phyloP scores from a whole-genome alignment of 2,113 vertebrate species.

The Lucifuga dentata region DNA sequence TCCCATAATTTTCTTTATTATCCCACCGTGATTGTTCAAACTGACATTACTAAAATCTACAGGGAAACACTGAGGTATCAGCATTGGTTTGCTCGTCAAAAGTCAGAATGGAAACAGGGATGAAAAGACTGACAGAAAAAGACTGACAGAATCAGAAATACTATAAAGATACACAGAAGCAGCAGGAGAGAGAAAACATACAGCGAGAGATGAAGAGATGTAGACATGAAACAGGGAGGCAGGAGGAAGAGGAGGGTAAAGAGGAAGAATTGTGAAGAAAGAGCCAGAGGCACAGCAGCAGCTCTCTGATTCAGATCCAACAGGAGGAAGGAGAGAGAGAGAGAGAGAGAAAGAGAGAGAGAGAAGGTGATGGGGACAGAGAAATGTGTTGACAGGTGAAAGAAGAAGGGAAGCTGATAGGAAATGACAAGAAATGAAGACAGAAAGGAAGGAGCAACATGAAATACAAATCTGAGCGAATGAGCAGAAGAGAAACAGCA shows the following conservation, averaged over 20 bases:
- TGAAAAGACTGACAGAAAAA: too few relatives aligned
- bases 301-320: constrained; percentile 34
- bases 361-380: neutral
- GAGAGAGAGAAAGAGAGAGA: neutral
- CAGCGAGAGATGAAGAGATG: neutral
- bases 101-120: too few relatives aligned
- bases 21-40: neutral
- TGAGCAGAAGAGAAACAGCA: too few relatives aligned
- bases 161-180: neutral
- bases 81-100: neutral
- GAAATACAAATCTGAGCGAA: too few relatives aligned
- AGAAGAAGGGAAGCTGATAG: neutral
- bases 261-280: constrained; percentile 11
- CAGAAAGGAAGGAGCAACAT: too few relatives aligned
- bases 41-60: neutral
- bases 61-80: neutral
- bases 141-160: neutral
- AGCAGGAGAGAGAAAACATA: constrained; percentile 10
- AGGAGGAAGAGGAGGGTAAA: neutral
- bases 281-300: constrained; percentile 10
- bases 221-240: constrained; percentile 16
- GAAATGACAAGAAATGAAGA: neutral
- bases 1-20: too few relatives aligned
- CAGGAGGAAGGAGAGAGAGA: constrained; percentile 8
- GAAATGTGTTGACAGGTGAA: constrained; percentile 2